Evolutionary conservation across 2,113 vertebrate species (phyloP).

Genomic region (Atherinomorus stipes): DNA sequence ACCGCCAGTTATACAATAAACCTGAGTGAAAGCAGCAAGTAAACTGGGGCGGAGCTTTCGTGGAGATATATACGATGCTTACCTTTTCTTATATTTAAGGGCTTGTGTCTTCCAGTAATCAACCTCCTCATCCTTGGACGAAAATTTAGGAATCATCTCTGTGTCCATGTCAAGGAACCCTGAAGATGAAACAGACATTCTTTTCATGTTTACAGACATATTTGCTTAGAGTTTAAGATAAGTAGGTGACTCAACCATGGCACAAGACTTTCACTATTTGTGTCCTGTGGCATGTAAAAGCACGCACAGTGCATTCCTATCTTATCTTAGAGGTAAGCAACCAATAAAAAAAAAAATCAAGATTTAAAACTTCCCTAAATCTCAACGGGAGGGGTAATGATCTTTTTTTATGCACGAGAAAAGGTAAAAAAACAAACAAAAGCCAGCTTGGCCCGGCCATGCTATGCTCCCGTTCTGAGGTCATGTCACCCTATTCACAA

Average conservation of each 20-base stretch:
- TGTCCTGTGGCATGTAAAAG: constrained; percentile 34
- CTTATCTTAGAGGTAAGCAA: constrained; percentile 35
- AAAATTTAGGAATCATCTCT: constrained; percentile 96
- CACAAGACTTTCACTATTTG: background rate
- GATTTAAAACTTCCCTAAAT: constrained; percentile 20
- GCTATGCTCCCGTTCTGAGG: background rate
- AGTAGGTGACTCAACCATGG: background rate
- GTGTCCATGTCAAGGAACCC: constrained; percentile 93
- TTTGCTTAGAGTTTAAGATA: background rate
- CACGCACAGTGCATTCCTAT: constrained; percentile 15
- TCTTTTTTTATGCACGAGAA: background rate
- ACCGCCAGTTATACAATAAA: background rate
- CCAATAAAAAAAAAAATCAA: constrained; percentile 4
- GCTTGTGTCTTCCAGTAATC: constrained; percentile 96
- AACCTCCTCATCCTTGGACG: constrained; percentile 95
- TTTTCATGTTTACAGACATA: background rate
- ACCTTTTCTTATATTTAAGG: constrained; percentile 96
- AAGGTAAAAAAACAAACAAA: background rate
- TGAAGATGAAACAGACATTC: constrained; percentile 60
- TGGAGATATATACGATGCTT: constrained; percentile 26
- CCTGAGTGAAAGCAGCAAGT: background rate
- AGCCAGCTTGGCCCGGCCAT: background rate
- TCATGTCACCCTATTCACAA: background rate
- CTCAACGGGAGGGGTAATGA: constrained; percentile 7
- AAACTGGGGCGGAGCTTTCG: background rate